Conservation (phyloP, 2,113 vertebrate genomes). For the Kryptolebias marmoratus region DNA sequence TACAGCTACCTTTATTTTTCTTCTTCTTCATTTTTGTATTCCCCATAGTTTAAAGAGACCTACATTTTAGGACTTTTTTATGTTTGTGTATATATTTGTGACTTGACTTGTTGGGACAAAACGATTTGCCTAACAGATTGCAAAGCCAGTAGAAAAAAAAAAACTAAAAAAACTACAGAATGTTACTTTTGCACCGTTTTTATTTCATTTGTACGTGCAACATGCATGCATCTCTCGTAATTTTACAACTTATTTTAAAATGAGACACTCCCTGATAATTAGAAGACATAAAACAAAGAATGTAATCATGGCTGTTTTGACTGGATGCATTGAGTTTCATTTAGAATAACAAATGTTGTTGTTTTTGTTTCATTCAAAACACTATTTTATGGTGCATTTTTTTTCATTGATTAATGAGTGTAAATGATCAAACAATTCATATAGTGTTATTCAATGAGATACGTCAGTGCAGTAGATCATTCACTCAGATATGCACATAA, state of each 20-base stretch:
- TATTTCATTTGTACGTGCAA: constrained; percentile 20
- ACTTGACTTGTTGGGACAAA: background rate
- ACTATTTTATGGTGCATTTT: constrained; percentile 44
- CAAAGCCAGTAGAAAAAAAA: constrained; percentile 7
- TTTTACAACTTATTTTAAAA: constrained; percentile 35
- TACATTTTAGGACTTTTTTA: constrained; percentile 7
- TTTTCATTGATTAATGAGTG: constrained; percentile 34
- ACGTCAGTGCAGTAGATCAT: constrained; percentile 14
- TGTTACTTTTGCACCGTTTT: constrained; percentile 12
- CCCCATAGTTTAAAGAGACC: constrained; percentile 1
- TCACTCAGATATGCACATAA: constrained; percentile 16
- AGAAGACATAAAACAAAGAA: constrained; percentile 16
- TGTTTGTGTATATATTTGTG: constrained; percentile 4
- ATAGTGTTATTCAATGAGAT: constrained; percentile 18
- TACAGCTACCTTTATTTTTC: constrained; percentile 22
- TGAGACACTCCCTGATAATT: constrained; percentile 22
- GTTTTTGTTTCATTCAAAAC: constrained; percentile 3
- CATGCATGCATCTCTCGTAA: constrained; percentile 40
- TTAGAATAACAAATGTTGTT: background rate
- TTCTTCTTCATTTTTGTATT: constrained; percentile 27
- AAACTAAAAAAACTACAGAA: constrained; percentile 10
- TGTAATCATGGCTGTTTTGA: constrained; percentile 3
- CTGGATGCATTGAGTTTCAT: constrained; percentile 14
- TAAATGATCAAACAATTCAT: constrained; percentile 48
- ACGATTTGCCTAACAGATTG: constrained; percentile 22